A percentile compares a stretch with the other conserved stretches of the same genome.
Evolutionary conservation across 2,113 vertebrate species (phyloP).

Genomic region (Barbus barbus): DNA sequence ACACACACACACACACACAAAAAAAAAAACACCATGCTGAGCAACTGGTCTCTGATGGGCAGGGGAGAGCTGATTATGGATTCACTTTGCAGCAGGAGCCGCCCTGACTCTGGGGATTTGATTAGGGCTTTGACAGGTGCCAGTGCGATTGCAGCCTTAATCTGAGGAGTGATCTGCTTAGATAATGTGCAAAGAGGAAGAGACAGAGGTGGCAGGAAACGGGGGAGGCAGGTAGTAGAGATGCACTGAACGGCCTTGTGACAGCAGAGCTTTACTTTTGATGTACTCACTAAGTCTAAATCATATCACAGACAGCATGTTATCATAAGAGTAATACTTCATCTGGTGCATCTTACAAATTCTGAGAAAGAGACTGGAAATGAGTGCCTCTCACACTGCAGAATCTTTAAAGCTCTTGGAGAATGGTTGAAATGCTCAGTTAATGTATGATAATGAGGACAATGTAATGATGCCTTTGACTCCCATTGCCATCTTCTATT

Average conservation of each 20-base stretch:
- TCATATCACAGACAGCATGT: constrained; percentile 34
- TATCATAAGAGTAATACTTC: not conserved
- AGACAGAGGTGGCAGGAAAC: constrained; percentile 23
- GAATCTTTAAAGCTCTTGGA: constrained; percentile 19
- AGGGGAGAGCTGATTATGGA: constrained; percentile 48
- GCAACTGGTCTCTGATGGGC: constrained; percentile 46
- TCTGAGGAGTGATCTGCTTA: constrained; percentile 50
- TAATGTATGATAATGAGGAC: constrained; percentile 34
- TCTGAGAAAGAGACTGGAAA: constrained; percentile 1
- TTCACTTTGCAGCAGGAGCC: constrained; percentile 51
- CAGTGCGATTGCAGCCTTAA: constrained; percentile 49
- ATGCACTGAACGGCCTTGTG: constrained; percentile 4
- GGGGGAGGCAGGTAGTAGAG: constrained; percentile 16
- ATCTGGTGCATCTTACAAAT: constrained; percentile 12
- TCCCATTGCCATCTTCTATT: constrained; percentile 45
- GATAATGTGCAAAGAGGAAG: constrained; percentile 32
- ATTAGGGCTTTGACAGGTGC: constrained; percentile 52
- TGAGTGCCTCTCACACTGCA: not conserved
- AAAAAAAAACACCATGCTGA: constrained; percentile 1
- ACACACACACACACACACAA: constrained; percentile 8
- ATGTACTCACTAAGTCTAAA: constrained; percentile 26
- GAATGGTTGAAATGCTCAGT: constrained; percentile 39
- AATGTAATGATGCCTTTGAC: constrained; percentile 45
- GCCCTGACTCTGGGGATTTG: constrained; percentile 44
- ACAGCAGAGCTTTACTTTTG: constrained; percentile 28